These are phyloP conservation scores for Turdus rufiventris DNA, from an alignment of 2,113 vertebrate species.

Conservation along the genomic window DNA sequence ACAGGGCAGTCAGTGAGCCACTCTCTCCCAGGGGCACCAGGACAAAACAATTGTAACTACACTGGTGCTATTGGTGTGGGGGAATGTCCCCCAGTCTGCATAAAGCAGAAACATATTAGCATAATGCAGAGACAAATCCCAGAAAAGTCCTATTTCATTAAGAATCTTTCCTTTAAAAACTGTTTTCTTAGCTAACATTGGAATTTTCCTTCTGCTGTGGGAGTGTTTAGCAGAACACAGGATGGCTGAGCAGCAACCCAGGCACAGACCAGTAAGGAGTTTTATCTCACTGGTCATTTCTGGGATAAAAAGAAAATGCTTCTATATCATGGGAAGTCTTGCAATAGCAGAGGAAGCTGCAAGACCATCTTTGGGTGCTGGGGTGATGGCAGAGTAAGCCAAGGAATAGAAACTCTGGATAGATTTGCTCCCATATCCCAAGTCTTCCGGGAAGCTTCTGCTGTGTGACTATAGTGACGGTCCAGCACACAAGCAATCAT, in stretches of 20 bases:
- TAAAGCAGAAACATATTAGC: background rate
- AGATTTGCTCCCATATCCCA: background rate
- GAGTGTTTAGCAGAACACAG: background rate
- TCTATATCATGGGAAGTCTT: background rate
- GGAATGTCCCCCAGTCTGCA: background rate
- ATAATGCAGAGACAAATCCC: background rate
- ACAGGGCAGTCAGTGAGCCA: background rate
- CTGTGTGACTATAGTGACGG: background rate
- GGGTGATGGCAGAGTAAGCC: background rate
- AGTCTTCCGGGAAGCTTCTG: background rate
- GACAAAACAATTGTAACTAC: background rate
- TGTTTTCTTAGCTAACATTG: rapidly evolving
- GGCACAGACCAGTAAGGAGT: background rate
- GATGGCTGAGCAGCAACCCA: background rate
- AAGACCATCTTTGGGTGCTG: background rate
- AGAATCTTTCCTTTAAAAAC: background rate
- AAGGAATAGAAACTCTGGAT: background rate
- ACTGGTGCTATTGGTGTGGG: background rate
- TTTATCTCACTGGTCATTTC: background rate
- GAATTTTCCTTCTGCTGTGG: background rate
- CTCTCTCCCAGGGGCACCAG: background rate
- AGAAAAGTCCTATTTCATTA: background rate
- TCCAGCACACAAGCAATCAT: background rate
- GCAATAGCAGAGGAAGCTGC: background rate
- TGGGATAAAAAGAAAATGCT: background rate